A percentile compares a stretch with the other conserved stretches of the same genome.
phyloP scores from a whole-genome alignment of 2,888 invertebrate species.

The Steromphala cineraria region DNA sequence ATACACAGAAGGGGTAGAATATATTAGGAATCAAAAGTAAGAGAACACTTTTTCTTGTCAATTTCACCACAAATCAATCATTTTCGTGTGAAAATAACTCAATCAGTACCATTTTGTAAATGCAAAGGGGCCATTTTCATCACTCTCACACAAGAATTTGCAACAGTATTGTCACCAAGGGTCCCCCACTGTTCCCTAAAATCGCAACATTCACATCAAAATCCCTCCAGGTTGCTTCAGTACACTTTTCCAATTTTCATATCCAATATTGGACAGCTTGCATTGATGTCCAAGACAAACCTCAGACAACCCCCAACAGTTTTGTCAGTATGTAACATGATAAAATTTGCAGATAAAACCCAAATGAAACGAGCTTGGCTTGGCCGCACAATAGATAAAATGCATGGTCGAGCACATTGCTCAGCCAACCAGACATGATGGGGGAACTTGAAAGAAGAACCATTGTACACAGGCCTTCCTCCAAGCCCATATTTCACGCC shows the following conservation, averaged over 20 bases:
- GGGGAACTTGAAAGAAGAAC: background rate
- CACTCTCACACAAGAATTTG: too few species aligned
- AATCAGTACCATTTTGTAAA: too few species aligned
- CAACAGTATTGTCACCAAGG: too few species aligned
- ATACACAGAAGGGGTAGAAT: too few species aligned
- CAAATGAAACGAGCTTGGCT: background rate
- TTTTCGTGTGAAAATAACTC: too few species aligned
- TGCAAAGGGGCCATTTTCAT: too few species aligned
- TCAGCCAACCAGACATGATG: background rate
- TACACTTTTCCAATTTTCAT: background rate
- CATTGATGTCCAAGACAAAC: background rate
- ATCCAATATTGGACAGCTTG: background rate
- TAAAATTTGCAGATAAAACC: conserved; percentile 6
- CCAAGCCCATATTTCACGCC: background rate
- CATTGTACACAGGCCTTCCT: background rate
- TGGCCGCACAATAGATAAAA: background rate
- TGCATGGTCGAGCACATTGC: background rate
- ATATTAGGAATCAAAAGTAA: too few species aligned
- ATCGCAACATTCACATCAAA: too few species aligned
- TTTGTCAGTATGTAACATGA: background rate
- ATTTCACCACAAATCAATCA: too few species aligned
- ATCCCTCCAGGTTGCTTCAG: background rate
- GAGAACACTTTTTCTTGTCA: too few species aligned
- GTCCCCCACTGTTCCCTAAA: too few species aligned
- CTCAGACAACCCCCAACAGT: background rate